Conservation (phyloP, 2,797 vertebrate genomes). For the Sebastes hubbsi region DNA sequence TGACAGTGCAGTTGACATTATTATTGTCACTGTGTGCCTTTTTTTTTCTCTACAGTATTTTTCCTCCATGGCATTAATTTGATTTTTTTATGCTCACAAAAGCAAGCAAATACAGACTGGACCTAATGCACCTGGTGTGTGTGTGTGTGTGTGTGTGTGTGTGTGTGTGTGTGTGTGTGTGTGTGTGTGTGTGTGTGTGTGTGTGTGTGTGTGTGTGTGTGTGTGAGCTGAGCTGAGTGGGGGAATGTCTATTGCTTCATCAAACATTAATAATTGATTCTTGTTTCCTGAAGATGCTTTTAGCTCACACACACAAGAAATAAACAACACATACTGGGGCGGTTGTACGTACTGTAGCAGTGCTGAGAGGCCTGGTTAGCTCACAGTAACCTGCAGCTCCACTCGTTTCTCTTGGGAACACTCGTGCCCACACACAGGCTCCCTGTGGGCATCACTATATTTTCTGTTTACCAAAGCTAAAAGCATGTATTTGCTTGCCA, state of each 20-base stretch:
- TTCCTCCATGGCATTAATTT: constrained; percentile 1
- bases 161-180: not conserved
- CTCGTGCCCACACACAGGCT: constrained; percentile 28
- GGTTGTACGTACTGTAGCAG: not conserved
- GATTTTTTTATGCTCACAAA: constrained; percentile 11
- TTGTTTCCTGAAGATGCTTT: constrained; percentile 60
- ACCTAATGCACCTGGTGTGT: constrained; percentile 5
- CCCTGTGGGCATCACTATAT: constrained; percentile 48
- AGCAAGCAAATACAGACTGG: constrained; percentile 19
- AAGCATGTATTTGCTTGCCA: constrained; percentile 40
- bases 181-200: not conserved
- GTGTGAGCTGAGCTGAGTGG: constrained; percentile 16
- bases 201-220: not conserved
- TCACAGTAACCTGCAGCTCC: constrained; percentile 64
- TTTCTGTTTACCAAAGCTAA: constrained; percentile 74
- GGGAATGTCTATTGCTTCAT: constrained; percentile 21
- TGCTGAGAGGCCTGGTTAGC: constrained; percentile 46
- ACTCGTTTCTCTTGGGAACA: constrained; percentile 64
- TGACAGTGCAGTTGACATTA: constrained; percentile 25
- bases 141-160: not conserved
- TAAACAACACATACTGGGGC: constrained; percentile 14
- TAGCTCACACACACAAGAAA: constrained; percentile 21
- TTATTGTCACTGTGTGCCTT: constrained; percentile 12
- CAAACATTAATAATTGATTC: constrained; percentile 68
- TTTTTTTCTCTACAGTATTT: not conserved